Evolutionary conservation across 2,113 vertebrate genomes (phyloP).

Genomic region (Synchiropus splendidus): DNA sequence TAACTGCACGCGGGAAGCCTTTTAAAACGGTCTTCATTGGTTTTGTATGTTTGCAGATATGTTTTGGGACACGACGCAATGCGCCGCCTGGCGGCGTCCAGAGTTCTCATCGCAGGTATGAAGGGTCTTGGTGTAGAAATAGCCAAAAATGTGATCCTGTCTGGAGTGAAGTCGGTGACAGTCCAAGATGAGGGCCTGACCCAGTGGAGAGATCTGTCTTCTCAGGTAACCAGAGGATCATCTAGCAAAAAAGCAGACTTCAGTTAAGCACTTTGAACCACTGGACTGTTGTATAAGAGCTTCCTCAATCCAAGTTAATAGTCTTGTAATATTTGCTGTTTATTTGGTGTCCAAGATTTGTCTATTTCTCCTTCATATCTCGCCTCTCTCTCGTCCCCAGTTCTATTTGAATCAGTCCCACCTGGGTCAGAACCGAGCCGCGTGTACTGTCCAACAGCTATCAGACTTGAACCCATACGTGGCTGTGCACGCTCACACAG

Average conservation of each 20-base stretch:
- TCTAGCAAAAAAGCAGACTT: too few species aligned
- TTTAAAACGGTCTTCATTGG: neutral
- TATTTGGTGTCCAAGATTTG: too few species aligned
- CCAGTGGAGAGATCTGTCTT: slow-evolving; percentile 64
- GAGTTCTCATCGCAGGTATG: slow-evolving; percentile 78
- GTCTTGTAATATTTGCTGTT: too few species aligned
- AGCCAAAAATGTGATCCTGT: slow-evolving; percentile 79
- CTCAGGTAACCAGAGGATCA: slow-evolving; percentile 79
- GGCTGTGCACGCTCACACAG: slow-evolving; percentile 38
- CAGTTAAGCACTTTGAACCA: too few species aligned
- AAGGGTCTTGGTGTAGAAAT: slow-evolving; percentile 80
- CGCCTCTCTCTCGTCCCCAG: slow-evolving; percentile 52
- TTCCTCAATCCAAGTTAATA: too few species aligned
- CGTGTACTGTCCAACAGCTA: slow-evolving; percentile 58
- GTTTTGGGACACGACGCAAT: slow-evolving; percentile 75
- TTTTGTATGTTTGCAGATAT: slow-evolving; percentile 62
- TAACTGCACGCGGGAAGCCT: slow-evolving; percentile 10
- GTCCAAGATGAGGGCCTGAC: slow-evolving; percentile 69
- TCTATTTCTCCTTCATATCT: slow-evolving; percentile 7
- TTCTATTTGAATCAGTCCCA: slow-evolving; percentile 73
- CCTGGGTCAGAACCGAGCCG: slow-evolving; percentile 71
- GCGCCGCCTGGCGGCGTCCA: slow-evolving; percentile 55
- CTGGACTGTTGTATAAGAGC: too few species aligned
- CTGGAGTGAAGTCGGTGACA: slow-evolving; percentile 77
- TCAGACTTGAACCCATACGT: slow-evolving; percentile 68